Percentiles rank a stretch among this genome's conserved stretches.
These are phyloP conservation scores for Otus sunia DNA, from an alignment of 2,113 vertebrate genomes.

Conservation along the genomic window DNA sequence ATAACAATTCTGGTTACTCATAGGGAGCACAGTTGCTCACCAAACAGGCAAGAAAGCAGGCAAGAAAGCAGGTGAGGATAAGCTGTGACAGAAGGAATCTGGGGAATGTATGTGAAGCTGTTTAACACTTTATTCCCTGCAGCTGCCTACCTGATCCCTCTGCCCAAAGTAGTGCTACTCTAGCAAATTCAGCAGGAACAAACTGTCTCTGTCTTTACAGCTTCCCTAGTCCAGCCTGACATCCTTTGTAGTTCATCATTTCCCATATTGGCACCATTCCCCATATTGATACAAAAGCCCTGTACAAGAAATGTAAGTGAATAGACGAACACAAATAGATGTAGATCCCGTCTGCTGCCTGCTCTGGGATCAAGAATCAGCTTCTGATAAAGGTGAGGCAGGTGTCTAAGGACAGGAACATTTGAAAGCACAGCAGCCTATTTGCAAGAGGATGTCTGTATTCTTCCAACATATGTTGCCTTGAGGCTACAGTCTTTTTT, in stretches of 20 bases:
- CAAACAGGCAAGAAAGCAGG: neutral
- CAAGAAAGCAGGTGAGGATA: neutral
- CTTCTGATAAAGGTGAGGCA: neutral
- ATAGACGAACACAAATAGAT: rapidly evolving
- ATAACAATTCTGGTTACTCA: neutral
- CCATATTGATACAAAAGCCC: neutral
- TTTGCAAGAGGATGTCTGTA: neutral
- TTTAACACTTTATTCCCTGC: neutral
- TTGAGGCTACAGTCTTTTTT: neutral
- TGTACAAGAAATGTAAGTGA: neutral
- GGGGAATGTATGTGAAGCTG: neutral
- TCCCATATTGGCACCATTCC: neutral
- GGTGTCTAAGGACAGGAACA: neutral
- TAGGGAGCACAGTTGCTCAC: neutral
- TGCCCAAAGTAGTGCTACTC: neutral
- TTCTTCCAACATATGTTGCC: neutral
- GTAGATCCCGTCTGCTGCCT: neutral
- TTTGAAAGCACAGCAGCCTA: neutral
- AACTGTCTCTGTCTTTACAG: neutral
- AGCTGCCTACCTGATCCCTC: neutral
- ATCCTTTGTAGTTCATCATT: neutral
- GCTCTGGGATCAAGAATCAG: neutral
- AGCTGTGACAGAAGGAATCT: neutral
- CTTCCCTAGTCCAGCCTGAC: neutral
- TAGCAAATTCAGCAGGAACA: neutral